Base-by-base conservation (phyloP, 2,797 vertebrate species). In the Coilia nasus region DNA sequence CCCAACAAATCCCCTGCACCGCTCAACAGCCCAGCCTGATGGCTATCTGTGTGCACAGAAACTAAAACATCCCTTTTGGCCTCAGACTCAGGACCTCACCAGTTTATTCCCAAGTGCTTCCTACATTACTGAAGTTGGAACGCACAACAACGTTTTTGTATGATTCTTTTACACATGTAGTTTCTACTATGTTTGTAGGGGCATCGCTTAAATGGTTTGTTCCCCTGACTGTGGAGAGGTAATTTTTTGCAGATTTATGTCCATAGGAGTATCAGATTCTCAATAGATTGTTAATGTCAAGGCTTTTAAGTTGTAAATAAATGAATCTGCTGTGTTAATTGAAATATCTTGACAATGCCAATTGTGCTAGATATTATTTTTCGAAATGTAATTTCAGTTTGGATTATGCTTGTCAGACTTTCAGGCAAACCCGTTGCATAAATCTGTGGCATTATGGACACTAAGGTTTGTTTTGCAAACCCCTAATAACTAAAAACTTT, bases 11-110 rank as follows among this genome's bases (percentile, higher is more conserved):
- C 67, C 71, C 71, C 19, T 41, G 71, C 41, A 78, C 35, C 35
- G 35, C 35, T 78, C 71, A 78, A 44, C 71, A 41, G 71, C 71
- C 71, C 35, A 78, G 35, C 17, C 81, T 75, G 83, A 86, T 85
- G 46, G 80, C 80, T 85, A 84, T 89, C 89, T 83, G 25, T 81
- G 54, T 82, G 19, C 19, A 21, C 31, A 85, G 64, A 47, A 81
- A 57, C 31, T 19, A 67, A 80, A 84, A 80, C 25, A 81, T 78
- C 71, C 71, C 67, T 75, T 78, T 78, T 78, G 71, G 71, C 31
- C 31, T 15, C 71, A 44, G 71, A 44, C 19, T 41, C 71, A 78
- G 71, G 71, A 78, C 35, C 71, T 21, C 71, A 78, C 17, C 67
- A 75, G 67, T 75, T 28, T 75, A 75, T 75, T 35, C 31, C 23